Evolutionary conservation across 2,888 invertebrate species (phyloP), one percentile per base, ranked within the genome.

Genomic region (Caenorhabditis uteleia): DNA sequence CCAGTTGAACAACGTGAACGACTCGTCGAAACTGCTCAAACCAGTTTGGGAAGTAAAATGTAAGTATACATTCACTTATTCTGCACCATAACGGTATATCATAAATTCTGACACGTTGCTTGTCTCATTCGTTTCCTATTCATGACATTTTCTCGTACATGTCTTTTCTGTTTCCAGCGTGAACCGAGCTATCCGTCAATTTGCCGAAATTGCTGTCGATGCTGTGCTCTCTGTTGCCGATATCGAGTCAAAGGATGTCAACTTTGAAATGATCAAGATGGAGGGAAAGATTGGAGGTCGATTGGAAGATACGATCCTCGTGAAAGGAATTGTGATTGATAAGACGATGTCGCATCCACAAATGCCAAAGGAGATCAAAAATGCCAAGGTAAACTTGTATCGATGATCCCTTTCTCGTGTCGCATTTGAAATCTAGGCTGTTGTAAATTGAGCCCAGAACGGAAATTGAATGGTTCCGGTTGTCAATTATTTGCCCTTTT

Each of bases 151-250:
- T 8, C 20, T n/a, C 14, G 6, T 8, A 20, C 6, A 20, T 29
- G 29, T 6, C 26, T 23, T 31, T n/a, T 29, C 12, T 34, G 14
- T 39, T 84, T 85, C 27, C 83, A 89, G 89, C 57, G 91, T 98
- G 18, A 98, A 95, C 83, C 93, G 95, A 84, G 95, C 95, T 81
- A 93, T 95, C 83, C 88, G 91, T 45, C 90, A 95, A 85, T 95
- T 98, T 92, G 98, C 98, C 10, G 93, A 95, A 86, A 98, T 98
- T 84, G 97, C 97, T 59, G 98, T 99, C 25, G 87, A 97, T 87
- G 97, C 97, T 3, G 92, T 99, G 0, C 87, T 99, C 74, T 90
- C 94, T 40, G 98, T 99, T 6, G 95, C 97, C 5, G 93, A 98
- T 85, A 87, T 95, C 74, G 90, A 91, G 78, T 90, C 91, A 71